phyloP scores from a whole-genome alignment of 2,888 invertebrate genomes.

The Brachyopa scutellaris region DNA sequence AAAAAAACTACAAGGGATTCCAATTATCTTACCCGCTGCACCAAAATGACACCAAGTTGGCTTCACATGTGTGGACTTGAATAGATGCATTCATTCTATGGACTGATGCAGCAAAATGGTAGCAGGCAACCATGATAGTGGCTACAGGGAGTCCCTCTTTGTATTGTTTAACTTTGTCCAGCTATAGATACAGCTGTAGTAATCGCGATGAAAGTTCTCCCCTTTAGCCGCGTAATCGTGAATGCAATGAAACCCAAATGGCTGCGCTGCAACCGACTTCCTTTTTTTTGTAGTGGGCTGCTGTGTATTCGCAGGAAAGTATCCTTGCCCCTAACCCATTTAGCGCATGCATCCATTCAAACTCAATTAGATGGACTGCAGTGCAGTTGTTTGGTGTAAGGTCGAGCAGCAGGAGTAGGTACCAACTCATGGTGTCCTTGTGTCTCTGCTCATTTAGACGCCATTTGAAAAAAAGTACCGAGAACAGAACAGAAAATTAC shows the following conservation, averaged over 20 bases:
- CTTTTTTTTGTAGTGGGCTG: background rate
- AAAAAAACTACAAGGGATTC: constrained; percentile 29
- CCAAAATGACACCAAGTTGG: constrained; percentile 29
- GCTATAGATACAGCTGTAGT: background rate
- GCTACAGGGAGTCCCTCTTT: background rate
- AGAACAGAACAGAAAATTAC: constrained; percentile 44
- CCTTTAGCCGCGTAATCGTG: constrained; percentile 28
- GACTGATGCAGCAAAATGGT: constrained; percentile 32
- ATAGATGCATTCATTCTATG: constrained; percentile 11
- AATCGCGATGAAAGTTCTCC: constrained; percentile 26
- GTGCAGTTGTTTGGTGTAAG: constrained; percentile 51
- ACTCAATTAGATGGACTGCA: constrained; percentile 67
- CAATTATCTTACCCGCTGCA: constrained; percentile 60
- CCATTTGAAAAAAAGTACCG: constrained; percentile 19
- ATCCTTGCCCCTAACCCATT: constrained; percentile 8
- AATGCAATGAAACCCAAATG: constrained; percentile 41
- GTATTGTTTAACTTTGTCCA: constrained; percentile 47
- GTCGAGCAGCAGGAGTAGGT: constrained; percentile 18
- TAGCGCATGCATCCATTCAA: constrained; percentile 47
- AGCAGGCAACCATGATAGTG: constrained; percentile 16
- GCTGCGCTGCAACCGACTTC: constrained; percentile 16
- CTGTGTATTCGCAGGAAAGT: constrained; percentile 13
- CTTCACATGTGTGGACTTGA: constrained; percentile 18
- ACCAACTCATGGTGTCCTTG: constrained; percentile 32
- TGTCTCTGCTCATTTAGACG: constrained; percentile 52